Evolutionary conservation across 2,888 invertebrate species (phyloP), one percentile per base, ranked within the genome.

Genomic region (Strigamia maritima): DNA sequence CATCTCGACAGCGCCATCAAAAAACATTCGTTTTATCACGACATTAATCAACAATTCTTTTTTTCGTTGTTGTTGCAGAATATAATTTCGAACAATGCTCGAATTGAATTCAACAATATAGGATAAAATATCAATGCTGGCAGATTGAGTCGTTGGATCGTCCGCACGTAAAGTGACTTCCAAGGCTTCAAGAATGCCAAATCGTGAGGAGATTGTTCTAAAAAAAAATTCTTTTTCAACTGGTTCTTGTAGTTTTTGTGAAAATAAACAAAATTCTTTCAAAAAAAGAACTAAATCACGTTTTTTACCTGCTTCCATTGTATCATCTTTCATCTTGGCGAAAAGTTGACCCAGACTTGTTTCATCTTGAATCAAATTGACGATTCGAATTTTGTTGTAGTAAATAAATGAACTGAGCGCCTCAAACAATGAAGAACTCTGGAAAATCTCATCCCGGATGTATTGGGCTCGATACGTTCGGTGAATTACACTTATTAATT

Each of bases 391-490:
- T 89, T 99, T 98, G 89, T 98, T 98, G 89, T 99, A 99, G 90
- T 97, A 99, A 88, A 99, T 95, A 90, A 98, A 98, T 89, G 97
- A 98, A 86, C 94, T 95, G 84, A 99, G 89, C 81, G 97, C 99
- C 86, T 99, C 99, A 87, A 98, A 99, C 84, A 99, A 95, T 83
- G 97, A 97, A 14, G 99, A 98, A 76, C 98, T 96, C 28, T 99
- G 99, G 85, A 99, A 89, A 84, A 99, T 98, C 84, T 98, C 97
- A 88, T 99, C 99, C 83, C 90, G 88, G 84, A 99, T 98, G 88
- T 99, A 99, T 89, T 99, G 99, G 85, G 99, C 98, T 87, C 98
- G 91, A 88, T 98, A 99, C 79, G 98, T 99, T 88, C 99, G 98
- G 88, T 99, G 99, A 83, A 99, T 99, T 90, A 99, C 99, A 79